Percentiles rank a stretch among this genome's conserved stretches.
phyloP scores from a whole-genome alignment of 2,113 vertebrate species.

The Gobiocypris rarus region DNA sequence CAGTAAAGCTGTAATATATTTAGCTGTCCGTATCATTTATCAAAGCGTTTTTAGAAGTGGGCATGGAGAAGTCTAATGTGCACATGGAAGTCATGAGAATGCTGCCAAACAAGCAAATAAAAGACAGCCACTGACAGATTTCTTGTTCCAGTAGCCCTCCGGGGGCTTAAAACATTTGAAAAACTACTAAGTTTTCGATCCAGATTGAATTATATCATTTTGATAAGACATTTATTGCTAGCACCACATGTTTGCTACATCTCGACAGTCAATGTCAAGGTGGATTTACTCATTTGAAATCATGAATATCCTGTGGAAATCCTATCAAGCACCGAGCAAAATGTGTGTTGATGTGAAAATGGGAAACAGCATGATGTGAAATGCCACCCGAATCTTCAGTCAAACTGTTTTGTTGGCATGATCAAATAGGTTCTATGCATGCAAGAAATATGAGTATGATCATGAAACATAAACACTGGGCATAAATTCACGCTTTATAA shows the following conservation, averaged over 20 bases:
- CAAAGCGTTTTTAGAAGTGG: conserved; percentile 71
- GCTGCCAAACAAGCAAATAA: conserved; percentile 67
- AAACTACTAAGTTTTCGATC: conserved; percentile 26
- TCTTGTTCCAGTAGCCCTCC: conserved; percentile 53
- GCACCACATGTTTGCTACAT: not conserved
- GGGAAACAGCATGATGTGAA: conserved; percentile 11
- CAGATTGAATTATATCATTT: not conserved
- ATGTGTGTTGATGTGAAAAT: conserved; percentile 18
- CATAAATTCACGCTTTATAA: not conserved
- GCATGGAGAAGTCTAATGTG: conserved; percentile 67
- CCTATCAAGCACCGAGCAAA: not conserved
- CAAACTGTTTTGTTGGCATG: not conserved
- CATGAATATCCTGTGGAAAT: not conserved
- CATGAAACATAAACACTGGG: not conserved
- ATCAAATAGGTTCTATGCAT: not conserved
- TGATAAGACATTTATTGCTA: not conserved
- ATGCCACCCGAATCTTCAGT: conserved; percentile 20
- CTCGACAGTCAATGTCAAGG: not conserved
- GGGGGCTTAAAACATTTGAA: conserved; percentile 41
- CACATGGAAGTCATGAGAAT: conserved; percentile 65
- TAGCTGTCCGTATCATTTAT: conserved; percentile 69
- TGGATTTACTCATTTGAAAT: not conserved
- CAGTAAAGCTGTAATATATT: conserved; percentile 57
- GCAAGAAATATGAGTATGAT: not conserved
- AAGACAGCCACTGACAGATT: conserved; percentile 68